phyloP scores from a whole-genome alignment of 2,797 vertebrate species.

The Babyrousa celebensis region DNA sequence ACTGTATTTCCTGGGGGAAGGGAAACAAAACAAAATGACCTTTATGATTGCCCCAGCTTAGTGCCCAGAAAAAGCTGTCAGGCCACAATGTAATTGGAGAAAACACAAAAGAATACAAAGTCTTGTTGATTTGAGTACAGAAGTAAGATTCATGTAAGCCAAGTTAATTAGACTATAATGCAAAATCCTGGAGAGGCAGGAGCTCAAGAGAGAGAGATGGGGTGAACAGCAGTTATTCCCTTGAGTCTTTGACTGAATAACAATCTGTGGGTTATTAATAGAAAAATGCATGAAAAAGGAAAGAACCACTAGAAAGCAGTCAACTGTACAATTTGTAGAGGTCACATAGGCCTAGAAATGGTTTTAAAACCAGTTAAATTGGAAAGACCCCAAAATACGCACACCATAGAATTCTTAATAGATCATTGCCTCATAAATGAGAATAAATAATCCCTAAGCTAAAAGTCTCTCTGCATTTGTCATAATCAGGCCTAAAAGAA shows the following conservation, averaged over 20 bases:
- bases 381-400: background rate
- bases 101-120: background rate
- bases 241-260: background rate
- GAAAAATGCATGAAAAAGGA: background rate
- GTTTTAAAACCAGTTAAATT: background rate
- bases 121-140: background rate
- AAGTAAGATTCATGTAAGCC: background rate
- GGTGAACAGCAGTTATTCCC: background rate
- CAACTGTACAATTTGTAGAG: background rate
- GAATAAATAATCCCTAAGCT: conserved; percentile 41
- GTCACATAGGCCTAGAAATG: background rate
- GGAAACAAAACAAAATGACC: background rate
- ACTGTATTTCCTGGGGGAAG: background rate
- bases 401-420: background rate
- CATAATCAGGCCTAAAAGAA: background rate
- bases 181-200: background rate
- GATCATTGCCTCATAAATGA: background rate
- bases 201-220: background rate
- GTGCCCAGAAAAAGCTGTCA: background rate
- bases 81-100: background rate
- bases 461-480: background rate
- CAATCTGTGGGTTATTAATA: background rate
- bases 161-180: background rate
- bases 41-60: background rate
- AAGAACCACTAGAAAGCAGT: background rate